phyloP scores from a whole-genome alignment of 2,797 vertebrate genomes.

The Mionectes olivaceus region DNA sequence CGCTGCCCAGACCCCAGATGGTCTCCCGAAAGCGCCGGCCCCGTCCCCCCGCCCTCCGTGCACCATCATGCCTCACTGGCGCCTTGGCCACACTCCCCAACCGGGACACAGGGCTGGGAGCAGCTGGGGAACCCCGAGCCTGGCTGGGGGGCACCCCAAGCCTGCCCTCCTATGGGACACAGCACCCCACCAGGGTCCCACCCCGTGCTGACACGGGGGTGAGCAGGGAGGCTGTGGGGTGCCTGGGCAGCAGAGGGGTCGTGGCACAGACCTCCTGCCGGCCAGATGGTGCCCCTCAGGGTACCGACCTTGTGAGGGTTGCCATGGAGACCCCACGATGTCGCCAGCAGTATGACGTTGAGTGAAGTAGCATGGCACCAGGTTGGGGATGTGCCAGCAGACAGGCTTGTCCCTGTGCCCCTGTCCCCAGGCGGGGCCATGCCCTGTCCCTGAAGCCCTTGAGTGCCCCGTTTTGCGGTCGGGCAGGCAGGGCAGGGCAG shows the following conservation, averaged over 20 bases:
- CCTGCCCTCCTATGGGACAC: accelerated
- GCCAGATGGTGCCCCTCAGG: slow-evolving; percentile 49
- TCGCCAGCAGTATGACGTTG: neutral
- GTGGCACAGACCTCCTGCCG: neutral
- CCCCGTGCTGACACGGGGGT: accelerated
- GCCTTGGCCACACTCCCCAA: slow-evolving; percentile 61
- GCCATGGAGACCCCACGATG: slow-evolving; percentile 2
- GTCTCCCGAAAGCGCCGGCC: neutral
- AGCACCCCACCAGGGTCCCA: neutral
- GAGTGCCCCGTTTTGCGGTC: neutral
- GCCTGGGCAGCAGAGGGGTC: neutral
- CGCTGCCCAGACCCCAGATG: slow-evolving; percentile 57
- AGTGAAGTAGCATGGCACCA: neutral
- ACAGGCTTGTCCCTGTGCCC: neutral
- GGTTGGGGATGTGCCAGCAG: neutral
- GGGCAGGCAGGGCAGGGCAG: accelerated
- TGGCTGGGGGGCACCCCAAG: neutral
- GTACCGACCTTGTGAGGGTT: slow-evolving; percentile 35
- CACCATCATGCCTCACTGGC: slow-evolving; percentile 75
- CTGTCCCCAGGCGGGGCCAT: neutral
- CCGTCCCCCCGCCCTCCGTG: neutral
- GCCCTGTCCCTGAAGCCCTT: neutral
- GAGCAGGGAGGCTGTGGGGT: neutral
- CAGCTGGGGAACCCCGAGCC: slow-evolving; percentile 79
- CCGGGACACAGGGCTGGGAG: slow-evolving; percentile 61